These are phyloP conservation scores for Trichogramma pretiosum DNA, from an alignment of 1,140 invertebrate species.

Conservation along the genomic window DNA sequence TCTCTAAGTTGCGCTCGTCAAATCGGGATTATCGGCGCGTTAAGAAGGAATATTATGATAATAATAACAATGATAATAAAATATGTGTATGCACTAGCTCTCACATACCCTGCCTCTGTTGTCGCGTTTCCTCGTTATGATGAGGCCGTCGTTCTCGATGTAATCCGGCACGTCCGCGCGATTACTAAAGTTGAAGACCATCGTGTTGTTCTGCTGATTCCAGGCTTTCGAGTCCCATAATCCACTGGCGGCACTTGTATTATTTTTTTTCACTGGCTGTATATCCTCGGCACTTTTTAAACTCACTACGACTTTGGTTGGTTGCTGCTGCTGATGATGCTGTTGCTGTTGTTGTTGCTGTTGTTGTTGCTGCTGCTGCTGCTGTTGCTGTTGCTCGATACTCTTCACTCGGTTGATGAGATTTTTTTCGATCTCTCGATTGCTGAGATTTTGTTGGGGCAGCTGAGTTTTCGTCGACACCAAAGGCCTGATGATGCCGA, in stretches of 20 bases:
- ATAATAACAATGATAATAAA: no score
- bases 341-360: constrained; percentile 28
- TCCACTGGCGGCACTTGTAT: constrained; percentile 32
- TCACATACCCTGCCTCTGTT: no score
- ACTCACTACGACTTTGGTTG: constrained; percentile 46
- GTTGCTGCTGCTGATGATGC: constrained; percentile 10
- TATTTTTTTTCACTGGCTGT: constrained; percentile 36
- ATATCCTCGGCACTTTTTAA: constrained; percentile 42
- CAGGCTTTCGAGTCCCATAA: constrained; percentile 48
- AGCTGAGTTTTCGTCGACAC: constrained; percentile 44
- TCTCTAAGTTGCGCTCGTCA: no score
- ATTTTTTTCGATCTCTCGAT: constrained; percentile 62
- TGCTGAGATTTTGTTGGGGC: constrained; percentile 46
- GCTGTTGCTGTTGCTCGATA: constrained; percentile 37
- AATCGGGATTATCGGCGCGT: no score
- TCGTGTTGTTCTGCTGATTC: constrained; percentile 56
- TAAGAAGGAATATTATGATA: no score
- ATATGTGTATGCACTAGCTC: no score
- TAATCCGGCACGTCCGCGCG: constrained; percentile 80
- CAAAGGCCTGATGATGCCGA: constrained; percentile 53
- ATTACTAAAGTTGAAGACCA: constrained; percentile 80
- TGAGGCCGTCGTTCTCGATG: constrained; percentile 78
- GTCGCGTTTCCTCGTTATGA: constrained; percentile 56
- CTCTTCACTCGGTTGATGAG: constrained; percentile 60
- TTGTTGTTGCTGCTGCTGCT: constrained; percentile 34